Percentiles rank a stretch among this genome's conserved stretches.
Conservation (phyloP, 2,797 vertebrate genomes). For the Octomys mimax region DNA sequence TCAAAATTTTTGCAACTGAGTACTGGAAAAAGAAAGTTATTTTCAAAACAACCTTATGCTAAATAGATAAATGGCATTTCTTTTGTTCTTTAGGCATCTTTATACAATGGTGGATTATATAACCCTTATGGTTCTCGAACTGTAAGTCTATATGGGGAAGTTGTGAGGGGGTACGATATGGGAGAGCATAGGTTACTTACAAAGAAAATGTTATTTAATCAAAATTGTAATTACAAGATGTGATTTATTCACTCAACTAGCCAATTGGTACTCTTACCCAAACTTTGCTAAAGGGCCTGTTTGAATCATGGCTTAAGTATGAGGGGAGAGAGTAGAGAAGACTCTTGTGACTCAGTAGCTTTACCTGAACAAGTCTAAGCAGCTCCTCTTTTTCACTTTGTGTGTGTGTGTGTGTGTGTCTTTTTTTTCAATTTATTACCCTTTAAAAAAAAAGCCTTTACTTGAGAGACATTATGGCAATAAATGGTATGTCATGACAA, state of each 20-base stretch:
- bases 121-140: conserved; percentile 92
- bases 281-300: background rate
- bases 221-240: background rate
- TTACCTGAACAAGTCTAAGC: background rate
- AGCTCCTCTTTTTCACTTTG: background rate
- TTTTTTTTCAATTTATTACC: no score
- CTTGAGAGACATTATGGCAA: no score
- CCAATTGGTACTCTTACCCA: background rate
- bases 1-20: conserved; percentile 13
- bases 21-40: background rate
- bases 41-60: conserved; percentile 40
- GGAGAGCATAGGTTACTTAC: conserved; percentile 11
- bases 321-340: background rate
- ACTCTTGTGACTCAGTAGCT: background rate
- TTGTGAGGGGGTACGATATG: background rate
- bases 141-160: conserved; percentile 91
- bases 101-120: conserved; percentile 92
- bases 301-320: background rate
- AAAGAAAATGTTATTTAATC: conserved; percentile 18
- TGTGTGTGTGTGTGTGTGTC: no score
- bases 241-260: background rate
- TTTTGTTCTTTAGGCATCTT: conserved; percentile 91
- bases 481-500: no score
- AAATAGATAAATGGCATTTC: conserved; percentile 64
- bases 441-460: no score